Conservation (phyloP, 2,888 invertebrate genomes). For the Stenichneumon culpator region DNA sequence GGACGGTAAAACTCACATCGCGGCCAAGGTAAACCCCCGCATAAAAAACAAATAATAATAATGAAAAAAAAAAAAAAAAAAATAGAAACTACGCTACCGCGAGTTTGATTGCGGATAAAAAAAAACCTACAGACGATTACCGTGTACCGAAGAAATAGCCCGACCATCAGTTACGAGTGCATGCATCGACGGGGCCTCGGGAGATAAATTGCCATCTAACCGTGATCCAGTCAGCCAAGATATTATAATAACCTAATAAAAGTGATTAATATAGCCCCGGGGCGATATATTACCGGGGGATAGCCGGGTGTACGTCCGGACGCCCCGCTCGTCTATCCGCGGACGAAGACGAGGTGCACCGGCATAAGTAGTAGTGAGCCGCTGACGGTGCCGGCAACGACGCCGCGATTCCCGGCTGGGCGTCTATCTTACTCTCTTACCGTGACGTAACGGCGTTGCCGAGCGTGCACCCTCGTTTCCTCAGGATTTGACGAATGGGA, state of each 20-base stretch:
- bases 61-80: background rate
- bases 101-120: constrained; percentile 10
- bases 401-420: constrained; percentile 37
- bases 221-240: constrained; percentile 77
- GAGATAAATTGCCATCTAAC: constrained; percentile 81
- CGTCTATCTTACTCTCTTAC: constrained; percentile 29
- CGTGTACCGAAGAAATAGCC: constrained; percentile 32
- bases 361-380: constrained; percentile 26
- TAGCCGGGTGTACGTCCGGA: constrained; percentile 36
- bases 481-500: constrained; percentile 48
- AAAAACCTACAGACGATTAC: background rate
- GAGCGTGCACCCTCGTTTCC: constrained; percentile 40
- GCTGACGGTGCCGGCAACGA: constrained; percentile 15
- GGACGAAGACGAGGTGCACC: constrained; percentile 38
- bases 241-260: constrained; percentile 83
- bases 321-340: constrained; percentile 42
- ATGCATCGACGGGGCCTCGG: constrained; percentile 72
- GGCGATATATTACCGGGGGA: constrained; percentile 75
- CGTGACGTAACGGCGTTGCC: constrained; percentile 44
- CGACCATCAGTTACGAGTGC: constrained; percentile 31
- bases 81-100: background rate
- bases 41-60: background rate
- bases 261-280: constrained; percentile 79
- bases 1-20: background rate
- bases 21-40: background rate